A percentile compares a stretch with the other conserved stretches of the same genome.
These are phyloP conservation scores for Sandelia bainsii DNA, from an alignment of 2,797 vertebrate species.

Conservation along the genomic window DNA sequence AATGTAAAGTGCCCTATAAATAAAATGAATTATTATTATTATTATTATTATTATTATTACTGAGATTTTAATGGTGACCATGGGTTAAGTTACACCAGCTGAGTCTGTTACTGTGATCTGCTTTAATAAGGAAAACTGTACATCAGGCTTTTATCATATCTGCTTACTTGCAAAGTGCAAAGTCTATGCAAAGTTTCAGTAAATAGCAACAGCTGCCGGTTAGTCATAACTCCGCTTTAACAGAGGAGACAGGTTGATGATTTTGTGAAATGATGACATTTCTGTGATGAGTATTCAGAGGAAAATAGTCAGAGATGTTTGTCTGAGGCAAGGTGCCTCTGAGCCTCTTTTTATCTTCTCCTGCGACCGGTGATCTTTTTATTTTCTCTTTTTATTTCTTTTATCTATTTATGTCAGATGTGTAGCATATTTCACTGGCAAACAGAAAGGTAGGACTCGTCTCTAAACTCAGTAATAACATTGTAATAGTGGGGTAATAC, in stretches of 20 bases:
- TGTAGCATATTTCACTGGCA: background rate
- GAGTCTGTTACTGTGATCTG: too few relatives aligned
- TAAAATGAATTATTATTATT: too few relatives aligned
- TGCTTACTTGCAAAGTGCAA: background rate
- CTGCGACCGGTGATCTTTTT: background rate
- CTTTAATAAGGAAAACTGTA: background rate
- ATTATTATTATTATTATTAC: too few relatives aligned
- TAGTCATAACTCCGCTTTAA: background rate
- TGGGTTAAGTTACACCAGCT: too few relatives aligned
- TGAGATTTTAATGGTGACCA: too few relatives aligned
- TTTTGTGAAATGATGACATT: background rate
- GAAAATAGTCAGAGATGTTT: slow-evolving; percentile 5
- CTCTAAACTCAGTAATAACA: too few relatives aligned
- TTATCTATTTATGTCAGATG: background rate
- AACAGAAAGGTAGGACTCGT: too few relatives aligned
- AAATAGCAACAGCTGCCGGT: background rate
- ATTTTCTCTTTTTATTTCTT: too few relatives aligned
- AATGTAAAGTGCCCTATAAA: too few relatives aligned
- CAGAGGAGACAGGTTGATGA: background rate
- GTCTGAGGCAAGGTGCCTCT: background rate
- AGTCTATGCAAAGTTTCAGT: too few relatives aligned
- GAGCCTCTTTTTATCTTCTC: background rate
- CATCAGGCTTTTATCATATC: background rate
- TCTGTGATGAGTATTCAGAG: background rate
- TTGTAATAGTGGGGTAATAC: too few relatives aligned